Base-by-base conservation (phyloP, 2,113 vertebrate genomes). In the Calidris pugnax region DNA sequence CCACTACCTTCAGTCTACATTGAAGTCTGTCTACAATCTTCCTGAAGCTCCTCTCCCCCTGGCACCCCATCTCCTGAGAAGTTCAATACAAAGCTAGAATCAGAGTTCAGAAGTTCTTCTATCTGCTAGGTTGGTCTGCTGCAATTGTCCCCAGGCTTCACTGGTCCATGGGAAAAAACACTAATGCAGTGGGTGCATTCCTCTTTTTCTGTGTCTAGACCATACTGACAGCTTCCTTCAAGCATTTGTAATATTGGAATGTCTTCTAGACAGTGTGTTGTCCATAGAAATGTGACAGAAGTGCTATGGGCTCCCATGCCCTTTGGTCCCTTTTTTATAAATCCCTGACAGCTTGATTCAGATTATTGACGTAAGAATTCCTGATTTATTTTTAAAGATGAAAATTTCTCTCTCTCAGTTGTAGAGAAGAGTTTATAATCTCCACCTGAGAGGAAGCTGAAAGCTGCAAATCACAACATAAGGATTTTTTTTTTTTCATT, bases 1-100 rank as follows among this genome's bases (percentile, higher is more conserved):
- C 7, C 3, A 1, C 14, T 50, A 0, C 51, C 20, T 71, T n/a
- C 28, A 32, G 12, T 28, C 4, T 41, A 74, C 15, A 27, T 1
- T 66, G 37, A 63, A 22, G 10, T 39, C 45, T 78, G 10, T 35
- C 41, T 78, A 0, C 15, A 6, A 12, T 85, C 2, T 75, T 78
- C 22, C 19, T 51, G 28, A 76, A 59, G 26, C 12, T 10, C 56
- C 5, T 48, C 47, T 20, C 21, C 21, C 21, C 47, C 47, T 8
- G 10, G 5, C 10, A 21, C 21, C 9, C 7, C 47, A 20, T 18
- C 47, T 48, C 47, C 21, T 3, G 11, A 39, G 55, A 78, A 32
- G 21, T 87, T 91, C 45, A 32, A 2, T 45, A 45, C 8, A 16
- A 85, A 62, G 28, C 8, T 74, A 56, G 21, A 76, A 45, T 77